A percentile compares a stretch with the other conserved stretches of the same genome.
phyloP scores from a whole-genome alignment of 2,797 vertebrate genomes.

The Sciurus carolinensis region DNA sequence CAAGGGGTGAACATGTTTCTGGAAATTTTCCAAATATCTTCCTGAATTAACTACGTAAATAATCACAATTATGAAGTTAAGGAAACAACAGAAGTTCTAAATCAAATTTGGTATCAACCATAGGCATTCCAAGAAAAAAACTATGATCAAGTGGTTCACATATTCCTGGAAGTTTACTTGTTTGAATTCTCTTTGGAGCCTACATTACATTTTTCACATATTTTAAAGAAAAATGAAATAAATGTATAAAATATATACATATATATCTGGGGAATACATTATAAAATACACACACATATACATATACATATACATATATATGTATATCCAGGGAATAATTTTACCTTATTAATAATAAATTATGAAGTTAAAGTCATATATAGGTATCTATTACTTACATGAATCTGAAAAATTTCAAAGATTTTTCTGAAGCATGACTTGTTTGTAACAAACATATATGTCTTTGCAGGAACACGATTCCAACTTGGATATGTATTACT shows the following conservation, averaged over 20 bases:
- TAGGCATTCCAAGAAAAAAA: not conserved
- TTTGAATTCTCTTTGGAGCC: not conserved
- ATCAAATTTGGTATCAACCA: not conserved
- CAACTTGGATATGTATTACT: not conserved
- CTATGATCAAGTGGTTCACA: not conserved
- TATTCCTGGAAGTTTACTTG: slow-evolving; percentile 17
- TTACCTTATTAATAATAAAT: not conserved
- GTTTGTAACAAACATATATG: not conserved
- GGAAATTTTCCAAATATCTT: not conserved
- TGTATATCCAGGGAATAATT: not conserved
- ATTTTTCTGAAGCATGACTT: not conserved
- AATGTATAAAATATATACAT: too few relatives aligned
- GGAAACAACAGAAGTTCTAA: not conserved
- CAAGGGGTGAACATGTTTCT: too few relatives aligned
- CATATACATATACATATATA: not conserved
- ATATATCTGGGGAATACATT: too few relatives aligned
- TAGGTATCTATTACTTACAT: not conserved
- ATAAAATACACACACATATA: not conserved
- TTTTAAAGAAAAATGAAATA: slow-evolving; percentile 15
- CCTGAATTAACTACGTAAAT: not conserved
- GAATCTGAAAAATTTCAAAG: slow-evolving; percentile 33
- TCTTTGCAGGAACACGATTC: not conserved
- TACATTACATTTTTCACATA: not conserved
- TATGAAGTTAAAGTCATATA: not conserved
- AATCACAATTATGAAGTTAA: not conserved